phyloP scores from a whole-genome alignment of 53 echinoderm and acorn worm genomes.

The Hippasteria phrygiana region DNA sequence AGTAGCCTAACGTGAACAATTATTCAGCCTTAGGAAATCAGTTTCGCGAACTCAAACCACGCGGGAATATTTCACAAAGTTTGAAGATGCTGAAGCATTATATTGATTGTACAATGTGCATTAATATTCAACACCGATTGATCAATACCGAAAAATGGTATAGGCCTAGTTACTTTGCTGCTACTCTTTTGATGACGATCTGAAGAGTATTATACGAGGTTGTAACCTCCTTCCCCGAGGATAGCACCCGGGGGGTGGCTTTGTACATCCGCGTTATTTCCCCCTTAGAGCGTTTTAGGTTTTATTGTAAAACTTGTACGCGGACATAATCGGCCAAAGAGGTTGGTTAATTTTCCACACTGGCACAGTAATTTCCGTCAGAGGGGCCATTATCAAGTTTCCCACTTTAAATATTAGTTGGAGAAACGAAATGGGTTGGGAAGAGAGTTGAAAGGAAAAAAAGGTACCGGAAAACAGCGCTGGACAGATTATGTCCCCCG shows the following conservation, averaged over 20 bases:
- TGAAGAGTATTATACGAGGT: background rate
- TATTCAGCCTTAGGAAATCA: too few species aligned
- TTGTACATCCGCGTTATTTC: slow-evolving; percentile 52
- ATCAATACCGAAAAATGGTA: too few species aligned
- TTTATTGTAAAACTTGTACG: background rate
- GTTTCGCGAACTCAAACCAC: too few species aligned
- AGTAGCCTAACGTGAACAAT: too few species aligned
- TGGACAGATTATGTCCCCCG: slow-evolving; percentile 46
- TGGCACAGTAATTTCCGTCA: slow-evolving; percentile 69
- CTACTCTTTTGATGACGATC: background rate
- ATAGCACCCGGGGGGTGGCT: background rate
- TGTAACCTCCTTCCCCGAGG: slow-evolving; percentile 24
- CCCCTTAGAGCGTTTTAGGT: background rate
- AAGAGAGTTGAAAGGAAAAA: background rate
- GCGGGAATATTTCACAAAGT: too few species aligned
- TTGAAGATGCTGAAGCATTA: too few species aligned
- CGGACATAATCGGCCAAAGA: slow-evolving; percentile 24
- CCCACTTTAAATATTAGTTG: slow-evolving; percentile 47
- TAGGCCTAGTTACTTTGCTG: background rate
- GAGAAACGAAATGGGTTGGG: background rate
- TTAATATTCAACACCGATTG: too few species aligned
- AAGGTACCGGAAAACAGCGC: slow-evolving; percentile 6
- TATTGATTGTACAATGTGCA: too few species aligned
- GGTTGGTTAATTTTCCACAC: slow-evolving; percentile 71
- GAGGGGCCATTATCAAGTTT: slow-evolving; percentile 54